These are phyloP conservation scores for Syngnathus acus DNA, from an alignment of 2,797 vertebrate genomes.

Conservation along the genomic window DNA sequence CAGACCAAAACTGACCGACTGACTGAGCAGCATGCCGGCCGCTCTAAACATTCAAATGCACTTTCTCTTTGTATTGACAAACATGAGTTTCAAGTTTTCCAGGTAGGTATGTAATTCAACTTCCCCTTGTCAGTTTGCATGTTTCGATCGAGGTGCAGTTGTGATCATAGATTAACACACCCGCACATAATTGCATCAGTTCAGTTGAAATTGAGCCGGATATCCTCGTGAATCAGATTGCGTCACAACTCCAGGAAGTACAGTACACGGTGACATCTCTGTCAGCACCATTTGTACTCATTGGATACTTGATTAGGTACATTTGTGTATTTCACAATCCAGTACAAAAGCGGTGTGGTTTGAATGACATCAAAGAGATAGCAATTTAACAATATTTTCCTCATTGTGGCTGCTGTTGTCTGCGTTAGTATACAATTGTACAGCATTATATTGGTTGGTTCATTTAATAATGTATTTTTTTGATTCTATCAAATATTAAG, in stretches of 20 bases:
- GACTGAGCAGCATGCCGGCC: no score
- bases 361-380: background rate
- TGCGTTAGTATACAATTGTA: background rate
- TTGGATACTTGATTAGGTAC: background rate
- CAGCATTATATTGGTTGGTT: no score
- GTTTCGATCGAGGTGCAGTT: background rate
- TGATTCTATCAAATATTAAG: background rate
- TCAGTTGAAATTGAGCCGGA: slow-evolving; percentile 14
- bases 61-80: background rate
- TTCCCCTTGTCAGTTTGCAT: no score
- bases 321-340: background rate
- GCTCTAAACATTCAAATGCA: background rate
- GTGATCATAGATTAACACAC: background rate
- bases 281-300: background rate
- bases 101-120: no score
- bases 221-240: slow-evolving; percentile 40
- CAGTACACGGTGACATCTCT: slow-evolving; percentile 1
- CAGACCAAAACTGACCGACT: no score
- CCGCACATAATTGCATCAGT: background rate
- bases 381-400: background rate
- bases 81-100: background rate
- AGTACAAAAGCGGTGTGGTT: background rate
- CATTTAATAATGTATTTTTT: background rate
- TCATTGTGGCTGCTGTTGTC: background rate
- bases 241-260: slow-evolving; percentile 38